Evolutionary conservation across 1,140 invertebrate genomes (phyloP), one percentile per base, ranked within the genome.

Genomic region (Anastrepha ludens): DNA sequence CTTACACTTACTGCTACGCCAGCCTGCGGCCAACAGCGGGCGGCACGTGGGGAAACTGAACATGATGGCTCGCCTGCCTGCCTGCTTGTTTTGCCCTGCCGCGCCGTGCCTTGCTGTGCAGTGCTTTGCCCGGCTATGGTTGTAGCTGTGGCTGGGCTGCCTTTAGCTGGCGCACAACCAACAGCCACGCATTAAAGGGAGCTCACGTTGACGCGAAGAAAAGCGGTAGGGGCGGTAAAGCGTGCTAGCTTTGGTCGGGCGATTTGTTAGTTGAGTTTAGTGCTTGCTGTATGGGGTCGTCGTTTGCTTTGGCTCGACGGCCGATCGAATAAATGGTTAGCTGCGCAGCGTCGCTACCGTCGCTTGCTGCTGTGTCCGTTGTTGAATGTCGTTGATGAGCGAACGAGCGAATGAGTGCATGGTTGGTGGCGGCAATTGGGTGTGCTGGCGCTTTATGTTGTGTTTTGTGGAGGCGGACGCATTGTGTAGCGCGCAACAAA

Each of bases 111-210:
- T n/a, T 20, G 85, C 17, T 29, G 15, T 39, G 29, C 55, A 1
- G 8, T 20, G 86, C 55, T 58, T 58, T 20, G 44, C 9, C 15
- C 11, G 64, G 41, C 62, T 39, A 6, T 55, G 55, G 17, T 20
- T 58, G 50, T 29, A 7, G 29, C 39, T 67, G 47, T 17, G 41
- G 86, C 62, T 74, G 47, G 20, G 65, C n/a, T 86, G 62, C 59
- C 59, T 86, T 50, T 65, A 20, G 62, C 59, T 47, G 39, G 58
- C 59, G 60, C 58, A 64, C 47, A 50, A 62, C 85, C 64, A 64
- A 86, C 85, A 86, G n/a, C 60, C 59, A 64, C 85, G 62, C 64
- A 86, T 64, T 86, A 44, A 86, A 86, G 62, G 41, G 62, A 86
- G 44, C 41, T 20, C 44, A 86, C 17, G 44, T 17, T 64, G 60